phyloP scores from a whole-genome alignment of 2,888 invertebrate genomes.

The Tenthredo mesomela region DNA sequence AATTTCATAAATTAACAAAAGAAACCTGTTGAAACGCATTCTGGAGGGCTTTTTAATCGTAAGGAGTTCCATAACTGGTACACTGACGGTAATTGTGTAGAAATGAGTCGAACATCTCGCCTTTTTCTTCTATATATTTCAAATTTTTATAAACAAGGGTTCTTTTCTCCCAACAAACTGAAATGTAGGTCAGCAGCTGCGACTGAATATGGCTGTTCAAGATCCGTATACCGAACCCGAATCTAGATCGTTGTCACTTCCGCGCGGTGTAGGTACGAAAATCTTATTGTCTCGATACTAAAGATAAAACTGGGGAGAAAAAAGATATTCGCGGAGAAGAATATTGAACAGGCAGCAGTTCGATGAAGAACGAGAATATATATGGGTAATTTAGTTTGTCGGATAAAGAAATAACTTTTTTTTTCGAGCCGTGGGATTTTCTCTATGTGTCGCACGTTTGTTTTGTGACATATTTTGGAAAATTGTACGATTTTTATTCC shows the following conservation, averaged over 20 bases:
- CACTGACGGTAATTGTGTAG: no score
- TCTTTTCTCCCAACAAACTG: not conserved
- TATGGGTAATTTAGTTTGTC: not conserved
- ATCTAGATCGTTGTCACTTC: not conserved
- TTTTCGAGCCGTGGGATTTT: not conserved
- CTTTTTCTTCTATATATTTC: not conserved
- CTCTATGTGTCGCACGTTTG: not conserved
- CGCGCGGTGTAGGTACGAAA: not conserved
- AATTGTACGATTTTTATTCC: not conserved
- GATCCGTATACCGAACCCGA: not conserved
- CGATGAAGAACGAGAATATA: not conserved
- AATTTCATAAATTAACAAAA: no score
- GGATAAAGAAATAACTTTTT: not conserved
- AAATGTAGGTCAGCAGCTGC: not conserved
- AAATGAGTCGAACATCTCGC: no score
- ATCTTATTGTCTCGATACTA: not conserved
- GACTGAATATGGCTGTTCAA: conserved; percentile 4
- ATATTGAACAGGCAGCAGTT: not conserved
- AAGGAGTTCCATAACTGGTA: no score
- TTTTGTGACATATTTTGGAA: not conserved
- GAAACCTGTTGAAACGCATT: no score
- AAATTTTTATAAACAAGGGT: not conserved
- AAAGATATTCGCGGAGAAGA: not conserved
- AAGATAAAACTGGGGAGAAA: not conserved
- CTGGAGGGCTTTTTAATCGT: no score